Evolutionary conservation across 2,888 invertebrate species (phyloP), one percentile per base, ranked within the genome.

Genomic region (Operophtera brumata): DNA sequence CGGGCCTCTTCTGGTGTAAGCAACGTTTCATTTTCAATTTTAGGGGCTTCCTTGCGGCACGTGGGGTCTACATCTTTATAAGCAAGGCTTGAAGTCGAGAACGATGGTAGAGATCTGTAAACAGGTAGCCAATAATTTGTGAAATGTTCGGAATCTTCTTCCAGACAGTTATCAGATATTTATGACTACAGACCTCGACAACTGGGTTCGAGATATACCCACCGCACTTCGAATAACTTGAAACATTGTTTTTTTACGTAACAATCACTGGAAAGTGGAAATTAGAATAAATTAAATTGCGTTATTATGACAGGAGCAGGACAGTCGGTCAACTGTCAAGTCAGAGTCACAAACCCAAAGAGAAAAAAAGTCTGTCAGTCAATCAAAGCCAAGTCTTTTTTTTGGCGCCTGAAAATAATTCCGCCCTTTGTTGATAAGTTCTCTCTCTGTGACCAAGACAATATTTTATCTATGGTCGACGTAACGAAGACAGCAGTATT

Each of bases 1-100:
- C 82, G 80, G 0, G 79, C 60, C 70, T 93, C 92, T 47, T 91
- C 91, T 2, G 90, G 86, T 32, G 90, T 73, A 13, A 92, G 65
- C 14, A 91, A 82, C 4, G 76, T 37, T n/a, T 87, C 84, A 60
- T 90, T 77, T 44, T 93, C 92, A 41, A 92, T 85, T 53, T 70
- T 83, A 0, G 89, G 86, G 4, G 91, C 90, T 65, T 92, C 92
- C 46, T 83, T 86, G 6, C 75, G 67, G 34, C 68, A 59, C 1
- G 63, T 60, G 6, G 83, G 81, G 54, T 87, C 84, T 7, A 59
- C 48, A 13, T 66, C 4, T 12, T 25, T 9, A 30, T 39, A 62
- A 0, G 63, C 54, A 42, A 48, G 43, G 10, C 62, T 61, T 37
- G 70, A 69, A 39, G 80, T 79, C 39, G 87, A 80, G 47, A 83